Base-by-base conservation (phyloP, 2,113 vertebrate genomes). In the Puntigrus tetrazona region DNA sequence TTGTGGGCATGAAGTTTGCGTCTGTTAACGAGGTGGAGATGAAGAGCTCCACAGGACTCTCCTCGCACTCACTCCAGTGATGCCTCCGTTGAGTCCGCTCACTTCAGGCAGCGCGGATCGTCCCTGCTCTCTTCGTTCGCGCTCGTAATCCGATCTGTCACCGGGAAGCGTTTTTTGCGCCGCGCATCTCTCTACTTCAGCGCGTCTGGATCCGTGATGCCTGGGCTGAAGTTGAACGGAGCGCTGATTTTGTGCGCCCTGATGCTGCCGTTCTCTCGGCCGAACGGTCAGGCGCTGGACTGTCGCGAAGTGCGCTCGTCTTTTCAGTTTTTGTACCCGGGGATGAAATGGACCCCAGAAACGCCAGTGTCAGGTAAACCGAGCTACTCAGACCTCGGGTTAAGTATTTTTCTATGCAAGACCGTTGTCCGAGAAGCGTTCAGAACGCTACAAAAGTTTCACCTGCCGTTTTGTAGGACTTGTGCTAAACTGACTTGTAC, bases 311-410 rank as follows among this genome's bases (percentile, higher is more conserved):
- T 95, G 85, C 95, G 94, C 82, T 83, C 93, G 0, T 92, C 92
- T 34, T 95, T 95, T 74, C 94, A 94, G 86, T 88, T 91, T 36
- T 90, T 94, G 29, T 92, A 95, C 75, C 94, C 95, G 4, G 93
- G 94, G 13, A 92, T 93, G 88, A 95, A 93, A 89, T 94, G 93
- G 94, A 93, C 94, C 75, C 94, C 94, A 31, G 94, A 95, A 83
- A 91, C 61, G 29, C 94, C 95, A 0, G 94, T 95, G 74, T 92
- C 94, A 93, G 95, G 95, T 95, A 94, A 92, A 79, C 29, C 10
- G 31, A 57, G 47, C 45, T 16, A 31, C 47, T 31, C 3, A 13
- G 18, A 11, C 31, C 16, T 3, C 7, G 14, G 5, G 3, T 74
- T 25, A 18, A 47, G 45, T 0, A 16, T 16, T 43, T 72, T 72